A percentile compares a stretch with the other conserved stretches of the same genome.
phyloP scores from a whole-genome alignment of 2,797 vertebrate species.

The Yasuhikotakia modesta region DNA sequence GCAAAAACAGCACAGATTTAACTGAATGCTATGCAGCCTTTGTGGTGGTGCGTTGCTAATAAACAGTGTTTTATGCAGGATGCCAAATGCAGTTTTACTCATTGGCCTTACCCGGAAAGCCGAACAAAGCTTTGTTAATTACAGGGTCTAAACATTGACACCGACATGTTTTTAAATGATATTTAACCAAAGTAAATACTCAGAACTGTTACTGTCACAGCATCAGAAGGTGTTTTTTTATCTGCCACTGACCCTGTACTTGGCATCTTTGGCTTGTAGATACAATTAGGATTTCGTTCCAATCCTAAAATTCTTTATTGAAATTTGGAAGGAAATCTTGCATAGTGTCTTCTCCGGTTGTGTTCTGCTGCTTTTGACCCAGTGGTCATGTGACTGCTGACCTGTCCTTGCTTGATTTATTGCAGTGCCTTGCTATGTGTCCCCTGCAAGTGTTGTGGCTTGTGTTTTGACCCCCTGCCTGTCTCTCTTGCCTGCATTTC shows the following conservation, averaged over 20 bases:
- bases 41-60: conserved; percentile 8
- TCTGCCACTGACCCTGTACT: conserved; percentile 16
- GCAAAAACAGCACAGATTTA: conserved; percentile 7
- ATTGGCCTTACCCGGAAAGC: neutral
- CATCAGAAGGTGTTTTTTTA: neutral
- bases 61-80: conserved; percentile 40
- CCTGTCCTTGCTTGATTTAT: conserved; percentile 62
- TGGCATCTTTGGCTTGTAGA: conserved; percentile 69
- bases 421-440: conserved; percentile 86
- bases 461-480: conserved; percentile 88
- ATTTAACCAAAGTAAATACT: neutral
- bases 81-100: conserved; percentile 48
- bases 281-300: conserved; percentile 57
- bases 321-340: conserved; percentile 30
- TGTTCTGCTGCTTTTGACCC: conserved; percentile 37
- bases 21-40: conserved; percentile 39
- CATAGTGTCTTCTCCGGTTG: conserved; percentile 33
- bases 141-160: neutral
- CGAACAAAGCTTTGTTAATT: neutral
- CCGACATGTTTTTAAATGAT: neutral
- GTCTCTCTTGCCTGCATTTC: conserved; percentile 98
- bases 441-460: conserved; percentile 91
- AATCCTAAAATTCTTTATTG: neutral
- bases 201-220: too few species aligned
- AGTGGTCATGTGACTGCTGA: conserved; percentile 40